These are phyloP conservation scores for Trachymyrmex septentrionalis DNA, from an alignment of 1,140 invertebrate genomes.

Conservation along the genomic window DNA sequence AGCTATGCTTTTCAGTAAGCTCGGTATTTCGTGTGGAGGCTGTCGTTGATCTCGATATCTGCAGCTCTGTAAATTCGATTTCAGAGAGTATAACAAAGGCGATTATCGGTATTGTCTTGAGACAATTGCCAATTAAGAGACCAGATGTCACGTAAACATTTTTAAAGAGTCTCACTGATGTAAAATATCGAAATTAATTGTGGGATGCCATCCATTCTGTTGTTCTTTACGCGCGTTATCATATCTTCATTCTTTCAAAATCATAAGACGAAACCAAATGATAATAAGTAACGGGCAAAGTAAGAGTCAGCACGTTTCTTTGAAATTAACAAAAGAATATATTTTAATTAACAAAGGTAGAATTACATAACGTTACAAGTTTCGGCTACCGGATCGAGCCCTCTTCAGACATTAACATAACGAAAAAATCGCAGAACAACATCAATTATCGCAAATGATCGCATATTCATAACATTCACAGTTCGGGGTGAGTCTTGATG, in stretches of 20 bases:
- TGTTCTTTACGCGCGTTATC: background rate
- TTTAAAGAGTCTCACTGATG: background rate
- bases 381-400: too few species aligned
- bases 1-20: slow-evolving; percentile 46
- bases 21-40: slow-evolving; percentile 54
- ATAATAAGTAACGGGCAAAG: too few species aligned
- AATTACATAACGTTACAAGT: too few species aligned
- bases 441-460: too few species aligned
- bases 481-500: too few species aligned
- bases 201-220: background rate
- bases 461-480: too few species aligned
- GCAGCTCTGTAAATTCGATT: slow-evolving; percentile 66
- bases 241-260: background rate
- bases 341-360: too few species aligned
- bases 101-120: background rate
- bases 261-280: background rate
- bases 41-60: slow-evolving; percentile 63
- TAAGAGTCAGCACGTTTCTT: too few species aligned
- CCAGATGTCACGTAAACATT: background rate
- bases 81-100: background rate
- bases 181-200: background rate
- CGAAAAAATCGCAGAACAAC: too few species aligned
- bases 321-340: too few species aligned
- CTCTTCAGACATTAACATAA: too few species aligned
- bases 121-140: background rate